Percentiles rank a stretch among this genome's conserved stretches.
Conservation (phyloP, 2,888 invertebrate genomes). For the Hemistola chrysoprasaria region DNA sequence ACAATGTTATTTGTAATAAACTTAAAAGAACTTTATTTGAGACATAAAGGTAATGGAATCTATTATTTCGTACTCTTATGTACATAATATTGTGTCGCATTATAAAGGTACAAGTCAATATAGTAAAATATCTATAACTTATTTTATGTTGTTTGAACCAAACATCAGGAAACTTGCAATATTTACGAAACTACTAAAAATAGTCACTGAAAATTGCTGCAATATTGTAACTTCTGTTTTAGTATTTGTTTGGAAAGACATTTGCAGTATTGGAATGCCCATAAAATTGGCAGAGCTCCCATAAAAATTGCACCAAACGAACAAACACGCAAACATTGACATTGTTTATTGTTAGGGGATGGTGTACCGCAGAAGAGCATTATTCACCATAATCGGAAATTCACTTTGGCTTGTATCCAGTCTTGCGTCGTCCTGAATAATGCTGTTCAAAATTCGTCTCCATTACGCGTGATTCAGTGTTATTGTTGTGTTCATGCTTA, state of each 20-base stretch:
- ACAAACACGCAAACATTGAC: slow-evolving; percentile 26
- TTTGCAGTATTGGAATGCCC: neutral
- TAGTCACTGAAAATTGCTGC: too few species aligned
- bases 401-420: slow-evolving; percentile 62
- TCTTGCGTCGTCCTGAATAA: slow-evolving; percentile 41
- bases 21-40: too few species aligned
- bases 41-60: too few species aligned
- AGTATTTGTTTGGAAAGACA: too few species aligned
- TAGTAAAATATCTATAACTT: too few species aligned
- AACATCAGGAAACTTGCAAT: neutral
- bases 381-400: slow-evolving; percentile 63
- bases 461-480: slow-evolving; percentile 47
- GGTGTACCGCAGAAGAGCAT: slow-evolving; percentile 32
- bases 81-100: too few species aligned
- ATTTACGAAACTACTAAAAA: too few species aligned
- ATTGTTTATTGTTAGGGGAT: slow-evolving; percentile 34
- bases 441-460: slow-evolving; percentile 38
- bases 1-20: too few species aligned
- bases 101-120: too few species aligned
- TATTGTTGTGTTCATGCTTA: slow-evolving; percentile 30
- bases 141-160: too few species aligned
- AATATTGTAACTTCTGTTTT: too few species aligned
- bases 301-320: slow-evolving; percentile 28
- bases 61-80: too few species aligned
- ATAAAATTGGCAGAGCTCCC: slow-evolving; percentile 10